These are phyloP conservation scores for Cataglyphis cursor DNA, from an alignment of 2,888 invertebrate species.

Conservation along the genomic window DNA sequence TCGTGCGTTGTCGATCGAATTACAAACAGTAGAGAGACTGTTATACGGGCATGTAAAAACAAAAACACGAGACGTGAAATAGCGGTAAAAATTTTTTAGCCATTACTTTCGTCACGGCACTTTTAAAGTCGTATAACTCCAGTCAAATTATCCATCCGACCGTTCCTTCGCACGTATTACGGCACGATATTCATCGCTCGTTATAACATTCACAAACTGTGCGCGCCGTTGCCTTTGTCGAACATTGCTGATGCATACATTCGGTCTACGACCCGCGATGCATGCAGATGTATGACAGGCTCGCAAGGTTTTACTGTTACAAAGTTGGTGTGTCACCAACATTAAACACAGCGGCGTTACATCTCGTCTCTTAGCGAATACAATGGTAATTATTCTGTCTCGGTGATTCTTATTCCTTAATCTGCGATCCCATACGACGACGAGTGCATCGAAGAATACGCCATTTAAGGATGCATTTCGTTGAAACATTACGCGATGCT, in stretches of 20 bases:
- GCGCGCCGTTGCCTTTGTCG: conserved; percentile 14
- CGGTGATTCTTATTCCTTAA: conserved; percentile 39
- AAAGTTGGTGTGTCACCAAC: conserved; percentile 53
- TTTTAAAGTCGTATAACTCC: conserved; percentile 4
- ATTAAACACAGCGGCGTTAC: conserved; percentile 44
- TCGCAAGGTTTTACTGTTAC: conserved; percentile 58
- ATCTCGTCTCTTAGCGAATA: conserved; percentile 29
- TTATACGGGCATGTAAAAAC: background rate
- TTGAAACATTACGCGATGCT: conserved; percentile 55
- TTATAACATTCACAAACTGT: background rate
- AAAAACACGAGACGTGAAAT: background rate
- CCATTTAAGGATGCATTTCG: conserved; percentile 59
- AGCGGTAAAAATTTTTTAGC: background rate
- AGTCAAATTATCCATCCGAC: conserved; percentile 30
- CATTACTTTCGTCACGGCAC: background rate
- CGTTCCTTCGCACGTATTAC: conserved; percentile 12
- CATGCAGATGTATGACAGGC: conserved; percentile 32
- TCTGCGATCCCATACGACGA: conserved; percentile 46
- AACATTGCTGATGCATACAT: conserved; percentile 27
- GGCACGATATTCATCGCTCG: conserved; percentile 1
- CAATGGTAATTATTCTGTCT: conserved; percentile 35
- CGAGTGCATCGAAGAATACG: conserved; percentile 59
- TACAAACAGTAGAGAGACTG: background rate
- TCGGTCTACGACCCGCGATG: conserved; percentile 37
- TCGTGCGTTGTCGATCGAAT: background rate